A percentile compares a stretch with the other conserved stretches of the same genome.
Conservation (phyloP, 2,797 vertebrate genomes). For the Enteromius mattozi region DNA sequence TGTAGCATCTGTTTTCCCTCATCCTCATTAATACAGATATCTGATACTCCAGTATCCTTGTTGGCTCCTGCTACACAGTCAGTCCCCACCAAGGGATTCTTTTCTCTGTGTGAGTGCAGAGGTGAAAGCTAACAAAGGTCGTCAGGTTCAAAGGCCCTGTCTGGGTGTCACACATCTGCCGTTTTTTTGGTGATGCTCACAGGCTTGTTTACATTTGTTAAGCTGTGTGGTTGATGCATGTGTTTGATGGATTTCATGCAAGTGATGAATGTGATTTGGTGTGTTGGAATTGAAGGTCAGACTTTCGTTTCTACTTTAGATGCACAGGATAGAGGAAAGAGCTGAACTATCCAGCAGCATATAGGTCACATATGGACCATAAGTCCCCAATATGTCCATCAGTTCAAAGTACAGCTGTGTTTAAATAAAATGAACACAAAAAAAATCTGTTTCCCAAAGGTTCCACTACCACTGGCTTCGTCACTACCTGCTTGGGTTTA, state of each 20-base stretch:
- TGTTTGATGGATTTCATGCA: constrained; percentile 46
- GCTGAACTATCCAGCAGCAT: background rate
- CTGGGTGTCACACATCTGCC: constrained; percentile 42
- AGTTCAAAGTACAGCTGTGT: constrained; percentile 1
- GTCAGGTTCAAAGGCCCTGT: constrained; percentile 39
- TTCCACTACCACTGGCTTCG: background rate
- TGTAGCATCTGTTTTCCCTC: constrained; percentile 42
- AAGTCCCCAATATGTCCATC: background rate
- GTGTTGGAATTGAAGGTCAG: background rate
- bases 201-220: constrained; percentile 37
- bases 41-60: constrained; percentile 2
- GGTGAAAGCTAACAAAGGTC: constrained; percentile 61
- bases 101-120: constrained; percentile 50
- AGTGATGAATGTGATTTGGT: constrained; percentile 7
- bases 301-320: background rate
- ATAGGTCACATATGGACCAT: background rate
- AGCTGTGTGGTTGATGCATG: constrained; percentile 60
- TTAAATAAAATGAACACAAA: background rate
- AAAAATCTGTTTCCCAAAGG: background rate
- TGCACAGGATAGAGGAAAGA: background rate
- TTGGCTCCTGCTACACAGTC: constrained; percentile 18
- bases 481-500: background rate
- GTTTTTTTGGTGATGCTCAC: constrained; percentile 32
- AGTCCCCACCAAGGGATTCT: constrained; percentile 45
- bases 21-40: constrained; percentile 43